Percentiles rank a stretch among this genome's conserved stretches.
Conservation (phyloP, 2,797 vertebrate genomes). For the Gambelia wislizenii region DNA sequence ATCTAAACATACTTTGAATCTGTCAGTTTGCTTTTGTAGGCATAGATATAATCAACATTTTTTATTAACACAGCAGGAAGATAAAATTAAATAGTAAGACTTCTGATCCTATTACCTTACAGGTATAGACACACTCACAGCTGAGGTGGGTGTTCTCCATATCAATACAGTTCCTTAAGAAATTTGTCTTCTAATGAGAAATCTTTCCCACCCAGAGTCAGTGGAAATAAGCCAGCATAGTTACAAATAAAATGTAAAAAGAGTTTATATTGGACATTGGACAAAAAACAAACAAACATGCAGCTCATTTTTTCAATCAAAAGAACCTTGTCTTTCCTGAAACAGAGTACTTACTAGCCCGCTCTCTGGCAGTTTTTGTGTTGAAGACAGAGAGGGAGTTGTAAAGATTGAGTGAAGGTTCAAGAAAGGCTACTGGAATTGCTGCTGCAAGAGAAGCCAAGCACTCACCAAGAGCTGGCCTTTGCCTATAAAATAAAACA, state of each 20-base stretch:
- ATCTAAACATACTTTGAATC: not conserved
- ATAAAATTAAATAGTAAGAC: not conserved
- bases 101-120: not conserved
- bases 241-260: not conserved
- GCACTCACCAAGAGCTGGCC: constrained; percentile 96
- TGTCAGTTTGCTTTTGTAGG: not conserved
- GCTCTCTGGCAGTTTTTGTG: constrained; percentile 92
- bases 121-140: not conserved
- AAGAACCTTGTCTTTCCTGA: not conserved
- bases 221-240: not conserved
- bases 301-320: not conserved
- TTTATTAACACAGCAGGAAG: not conserved
- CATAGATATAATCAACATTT: not conserved
- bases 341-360: constrained; percentile 87
- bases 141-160: not conserved
- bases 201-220: not conserved
- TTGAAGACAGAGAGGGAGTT: constrained; percentile 96
- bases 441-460: constrained; percentile 95
- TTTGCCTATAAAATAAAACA: constrained; percentile 83
- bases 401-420: constrained; percentile 92
- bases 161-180: not conserved
- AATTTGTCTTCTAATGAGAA: not conserved
- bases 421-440: constrained; percentile 96
- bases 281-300: not conserved
- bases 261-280: not conserved